Evolutionary conservation across 2,797 vertebrate species (phyloP), one percentile per base, ranked within the genome.

Genomic region (Chelmon rostratus): DNA sequence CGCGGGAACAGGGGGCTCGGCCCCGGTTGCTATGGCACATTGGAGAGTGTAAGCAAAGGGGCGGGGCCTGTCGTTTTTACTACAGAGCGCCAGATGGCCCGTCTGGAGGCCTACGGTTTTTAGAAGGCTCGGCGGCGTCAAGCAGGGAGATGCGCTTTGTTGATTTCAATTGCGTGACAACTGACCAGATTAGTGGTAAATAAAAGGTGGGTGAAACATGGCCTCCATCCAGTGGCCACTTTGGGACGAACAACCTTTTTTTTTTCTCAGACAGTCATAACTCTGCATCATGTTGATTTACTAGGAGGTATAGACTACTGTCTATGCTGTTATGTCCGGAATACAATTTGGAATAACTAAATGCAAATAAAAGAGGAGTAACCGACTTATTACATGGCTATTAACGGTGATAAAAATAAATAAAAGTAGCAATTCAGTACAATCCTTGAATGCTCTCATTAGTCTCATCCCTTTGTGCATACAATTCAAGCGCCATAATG

Each of bases 1-100:
- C 96, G 97, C 97, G 97, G 97, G 97, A 97, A 97, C 94, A 84
- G 95, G 93, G 94, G 94, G 95, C 92, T 94, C 92, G 94, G 93
- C 93, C 89, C 89, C 78, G 83, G 95, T 96, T 95, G 95, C 96
- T 90, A 95, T 92, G 95, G 94, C 88, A 85, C 88, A 91, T 92
- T 93, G 94, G 93, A 93, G 94, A 90, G 92, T 88, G 91, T 90
- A 84, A 92, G 90, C 91, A 86, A 82, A 57, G 91, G 88, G 95
- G 95, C 86, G 94, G 89, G 76, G 88, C 81, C 65, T 89, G 74
- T 70, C 12, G 67, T 79, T 92, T 31, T 94, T 94, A 94, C 92
- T 94, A 93, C 91, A 75, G 74, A 40, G 28, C 86, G 86, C 85
- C 93, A 94, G 94, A 94, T 94, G 94, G 93, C 81, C 67, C 25